Conservation (phyloP, 2,113 vertebrate species). For the Hyperopisus bebe region DNA sequence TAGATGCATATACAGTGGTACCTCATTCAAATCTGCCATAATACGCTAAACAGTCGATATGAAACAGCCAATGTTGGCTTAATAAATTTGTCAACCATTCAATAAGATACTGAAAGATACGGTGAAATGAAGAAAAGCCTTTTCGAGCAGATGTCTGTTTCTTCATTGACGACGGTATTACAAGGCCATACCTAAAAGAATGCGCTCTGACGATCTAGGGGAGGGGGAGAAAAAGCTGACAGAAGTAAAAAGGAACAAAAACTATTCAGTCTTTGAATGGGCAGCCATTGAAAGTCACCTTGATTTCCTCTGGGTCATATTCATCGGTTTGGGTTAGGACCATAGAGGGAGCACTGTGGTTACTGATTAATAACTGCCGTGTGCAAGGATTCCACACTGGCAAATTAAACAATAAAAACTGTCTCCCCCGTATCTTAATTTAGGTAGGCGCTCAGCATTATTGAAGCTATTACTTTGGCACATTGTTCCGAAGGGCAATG, state of each 20-base stretch:
- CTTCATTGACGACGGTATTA: not conserved
- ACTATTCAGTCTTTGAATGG: not conserved
- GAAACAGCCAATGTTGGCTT: not conserved
- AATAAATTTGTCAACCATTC: not conserved
- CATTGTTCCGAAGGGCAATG: not conserved
- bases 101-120: not conserved
- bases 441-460: not conserved
- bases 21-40: not conserved
- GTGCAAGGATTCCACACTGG: not conserved
- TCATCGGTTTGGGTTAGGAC: not conserved
- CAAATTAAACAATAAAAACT: not conserved
- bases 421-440: not conserved
- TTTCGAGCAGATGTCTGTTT: not conserved
- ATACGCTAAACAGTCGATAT: not conserved
- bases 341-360: not conserved
- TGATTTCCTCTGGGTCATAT: not conserved
- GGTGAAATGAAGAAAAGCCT: not conserved
- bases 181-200: not conserved
- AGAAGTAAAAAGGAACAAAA: not conserved
- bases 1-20: not conserved
- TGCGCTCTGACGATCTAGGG: not conserved
- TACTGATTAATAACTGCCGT: not conserved
- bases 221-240: not conserved
- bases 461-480: not conserved
- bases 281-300: not conserved